Percentiles rank a stretch among this genome's conserved stretches.
Conservation (phyloP, 1,140 invertebrate genomes). For the Drosophila funebris region DNA sequence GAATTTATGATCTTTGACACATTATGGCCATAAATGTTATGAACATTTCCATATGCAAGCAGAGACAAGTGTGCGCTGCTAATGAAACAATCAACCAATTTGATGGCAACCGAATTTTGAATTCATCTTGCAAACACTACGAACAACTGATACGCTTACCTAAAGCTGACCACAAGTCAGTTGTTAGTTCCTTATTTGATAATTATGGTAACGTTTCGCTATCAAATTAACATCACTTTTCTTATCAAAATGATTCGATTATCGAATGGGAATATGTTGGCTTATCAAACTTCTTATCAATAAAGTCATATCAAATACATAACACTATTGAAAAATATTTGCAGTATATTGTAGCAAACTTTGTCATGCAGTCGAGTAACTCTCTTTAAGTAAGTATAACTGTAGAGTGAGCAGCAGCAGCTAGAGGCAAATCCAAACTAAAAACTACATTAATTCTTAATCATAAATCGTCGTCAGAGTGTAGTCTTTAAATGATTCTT, state of each 20-base stretch:
- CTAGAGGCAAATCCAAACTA: constrained; percentile 13
- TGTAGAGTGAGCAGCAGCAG: background rate
- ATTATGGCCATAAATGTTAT: constrained; percentile 76
- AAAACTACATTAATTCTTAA: constrained; percentile 42
- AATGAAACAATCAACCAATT: constrained; percentile 70
- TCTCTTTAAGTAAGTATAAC: background rate
- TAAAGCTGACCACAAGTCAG: too few species aligned
- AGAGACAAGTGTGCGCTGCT: constrained; percentile 43
- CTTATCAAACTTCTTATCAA: too few species aligned
- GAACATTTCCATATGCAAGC: constrained; percentile 50
- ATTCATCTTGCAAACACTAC: background rate
- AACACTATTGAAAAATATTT: too few species aligned
- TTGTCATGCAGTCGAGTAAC: background rate
- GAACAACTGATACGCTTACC: constrained; percentile 35
- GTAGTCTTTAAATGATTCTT: constrained; percentile 25
- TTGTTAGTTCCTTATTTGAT: too few species aligned
- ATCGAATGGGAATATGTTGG: too few species aligned
- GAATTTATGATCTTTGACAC: constrained; percentile 79
- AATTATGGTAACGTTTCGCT: too few species aligned
- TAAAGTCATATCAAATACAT: too few species aligned
- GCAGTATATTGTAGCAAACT: background rate
- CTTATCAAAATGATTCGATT: too few species aligned
- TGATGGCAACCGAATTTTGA: constrained; percentile 4
- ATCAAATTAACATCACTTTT: too few species aligned
- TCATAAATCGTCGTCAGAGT: constrained; percentile 26